A percentile compares a stretch with the other conserved stretches of the same genome.
Evolutionary conservation across 2,113 vertebrate genomes (phyloP).

Genomic region (Empidonax alnorum): DNA sequence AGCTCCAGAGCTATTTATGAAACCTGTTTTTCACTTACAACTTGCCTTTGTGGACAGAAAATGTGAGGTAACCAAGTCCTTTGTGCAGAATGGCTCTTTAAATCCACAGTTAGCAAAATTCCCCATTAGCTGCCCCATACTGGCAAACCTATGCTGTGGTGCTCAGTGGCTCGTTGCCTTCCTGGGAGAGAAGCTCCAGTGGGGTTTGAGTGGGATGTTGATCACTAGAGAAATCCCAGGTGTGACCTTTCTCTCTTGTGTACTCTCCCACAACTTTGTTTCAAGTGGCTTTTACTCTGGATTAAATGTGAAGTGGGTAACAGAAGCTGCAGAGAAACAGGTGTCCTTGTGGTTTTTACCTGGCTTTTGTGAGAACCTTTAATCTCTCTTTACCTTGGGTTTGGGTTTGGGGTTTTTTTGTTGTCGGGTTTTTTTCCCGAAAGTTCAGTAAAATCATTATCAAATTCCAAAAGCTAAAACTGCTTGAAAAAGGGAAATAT

Average conservation of each 20-base stretch:
- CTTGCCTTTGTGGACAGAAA: background rate
- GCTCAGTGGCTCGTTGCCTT: background rate
- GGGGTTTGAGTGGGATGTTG: background rate
- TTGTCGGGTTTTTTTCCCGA: background rate
- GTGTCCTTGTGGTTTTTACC: background rate
- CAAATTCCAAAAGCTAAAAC: background rate
- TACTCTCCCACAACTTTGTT: background rate
- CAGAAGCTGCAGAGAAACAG: background rate
- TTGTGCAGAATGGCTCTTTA: background rate
- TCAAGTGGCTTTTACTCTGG: background rate
- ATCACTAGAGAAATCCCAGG: background rate
- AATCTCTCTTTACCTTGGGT: background rate
- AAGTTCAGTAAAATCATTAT: conserved; percentile 18
- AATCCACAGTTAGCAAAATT: background rate
- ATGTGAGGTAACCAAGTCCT: background rate
- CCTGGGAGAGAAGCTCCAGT: background rate
- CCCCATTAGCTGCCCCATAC: background rate
- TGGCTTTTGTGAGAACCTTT: background rate
- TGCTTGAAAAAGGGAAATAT: background rate
- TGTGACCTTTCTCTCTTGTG: background rate
- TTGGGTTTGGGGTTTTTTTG: background rate
- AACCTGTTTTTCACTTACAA: background rate
- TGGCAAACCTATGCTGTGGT: background rate
- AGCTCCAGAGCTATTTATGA: background rate
- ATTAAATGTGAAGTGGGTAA: background rate